phyloP scores from a whole-genome alignment of 2,888 invertebrate genomes.

The Opisthograptis luteolata region DNA sequence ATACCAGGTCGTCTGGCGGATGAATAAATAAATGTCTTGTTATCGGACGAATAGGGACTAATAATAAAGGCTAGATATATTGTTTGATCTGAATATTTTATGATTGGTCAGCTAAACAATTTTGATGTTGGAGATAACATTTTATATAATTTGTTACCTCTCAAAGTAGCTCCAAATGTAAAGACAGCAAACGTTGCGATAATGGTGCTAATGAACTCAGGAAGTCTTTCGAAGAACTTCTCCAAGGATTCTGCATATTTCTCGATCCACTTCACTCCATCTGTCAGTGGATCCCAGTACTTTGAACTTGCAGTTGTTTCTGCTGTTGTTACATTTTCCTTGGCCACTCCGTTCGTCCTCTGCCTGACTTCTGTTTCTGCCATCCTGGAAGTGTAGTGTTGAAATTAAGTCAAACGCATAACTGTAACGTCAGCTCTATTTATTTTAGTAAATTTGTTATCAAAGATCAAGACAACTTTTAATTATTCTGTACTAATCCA shows the following conservation, averaged over 20 bases:
- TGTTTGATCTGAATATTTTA: neutral
- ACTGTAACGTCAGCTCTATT: too few species aligned
- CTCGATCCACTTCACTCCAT: conserved; percentile 86
- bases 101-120: neutral
- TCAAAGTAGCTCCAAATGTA: conserved; percentile 85
- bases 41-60: neutral
- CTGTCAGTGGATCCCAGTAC: conserved; percentile 80
- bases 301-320: conserved; percentile 41
- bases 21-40: too few species aligned
- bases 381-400: conserved; percentile 35
- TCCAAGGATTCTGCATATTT: conserved; percentile 81
- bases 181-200: conserved; percentile 86
- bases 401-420: too few species aligned
- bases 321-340: conserved; percentile 16
- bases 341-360: conserved; percentile 34
- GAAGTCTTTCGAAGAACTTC: conserved; percentile 82
- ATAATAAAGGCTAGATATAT: neutral
- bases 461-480: too few species aligned
- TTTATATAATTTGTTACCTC: too few species aligned
- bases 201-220: conserved; percentile 79
- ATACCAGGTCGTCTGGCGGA: too few species aligned
- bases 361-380: conserved; percentile 45
- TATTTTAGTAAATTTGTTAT: too few species aligned
- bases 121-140: too few species aligned
- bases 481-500: too few species aligned